Evolutionary conservation across 1,140 invertebrate genomes (phyloP).

Genomic region (Sitobion miscanthi): DNA sequence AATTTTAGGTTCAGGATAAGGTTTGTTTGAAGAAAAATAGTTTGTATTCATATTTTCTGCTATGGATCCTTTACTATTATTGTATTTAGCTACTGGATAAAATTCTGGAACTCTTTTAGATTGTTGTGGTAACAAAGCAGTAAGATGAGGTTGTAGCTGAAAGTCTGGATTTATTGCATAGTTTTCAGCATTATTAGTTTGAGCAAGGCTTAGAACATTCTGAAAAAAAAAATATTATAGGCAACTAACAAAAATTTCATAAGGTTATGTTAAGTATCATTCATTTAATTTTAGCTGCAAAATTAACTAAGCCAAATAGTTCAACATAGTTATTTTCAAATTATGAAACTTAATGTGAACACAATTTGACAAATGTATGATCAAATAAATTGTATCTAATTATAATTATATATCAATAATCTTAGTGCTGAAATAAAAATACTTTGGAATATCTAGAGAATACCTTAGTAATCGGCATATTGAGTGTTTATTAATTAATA

Average conservation of each 20-base stretch:
- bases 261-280: neutral
- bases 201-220: slow-evolving; percentile 42
- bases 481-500: neutral
- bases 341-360: no score
- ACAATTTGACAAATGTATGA: neutral
- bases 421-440: neutral
- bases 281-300: no score
- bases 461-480: neutral
- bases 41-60: slow-evolving; percentile 46
- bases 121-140: slow-evolving; percentile 49
- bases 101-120: slow-evolving; percentile 26
- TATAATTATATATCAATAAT: neutral
- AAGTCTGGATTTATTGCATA: slow-evolving; percentile 50
- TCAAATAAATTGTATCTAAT: neutral
- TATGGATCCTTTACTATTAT: slow-evolving; percentile 35
- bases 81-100: slow-evolving; percentile 1
- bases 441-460: neutral
- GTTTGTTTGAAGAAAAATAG: slow-evolving; percentile 46
- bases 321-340: no score
- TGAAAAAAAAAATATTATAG: slow-evolving; percentile 20
- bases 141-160: slow-evolving; percentile 51
- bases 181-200: slow-evolving; percentile 45
- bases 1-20: slow-evolving; percentile 50
- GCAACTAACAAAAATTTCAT: neutral
- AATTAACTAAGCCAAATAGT: no score